Conservation (phyloP, 2,113 vertebrate genomes). For the Tenrec ecaudatus region DNA sequence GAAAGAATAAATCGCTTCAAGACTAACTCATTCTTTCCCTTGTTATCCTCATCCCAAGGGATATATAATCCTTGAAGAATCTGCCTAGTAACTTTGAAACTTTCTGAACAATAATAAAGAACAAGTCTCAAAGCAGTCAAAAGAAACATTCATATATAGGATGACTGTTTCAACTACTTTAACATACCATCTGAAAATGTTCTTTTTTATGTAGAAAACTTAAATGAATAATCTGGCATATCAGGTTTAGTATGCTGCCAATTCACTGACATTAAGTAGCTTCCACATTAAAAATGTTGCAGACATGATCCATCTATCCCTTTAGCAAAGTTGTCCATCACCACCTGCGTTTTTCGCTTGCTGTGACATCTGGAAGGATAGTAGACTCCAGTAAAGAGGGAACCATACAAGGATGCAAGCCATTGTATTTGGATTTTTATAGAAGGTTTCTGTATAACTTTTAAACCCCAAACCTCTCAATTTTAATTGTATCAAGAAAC, state of each 20-base stretch:
- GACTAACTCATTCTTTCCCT: slow-evolving; percentile 57
- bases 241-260: slow-evolving; percentile 3
- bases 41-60: slow-evolving; percentile 58
- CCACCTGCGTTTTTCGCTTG: slow-evolving; percentile 51
- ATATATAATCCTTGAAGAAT: slow-evolving; percentile 49
- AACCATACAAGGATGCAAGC: neutral
- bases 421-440: neutral
- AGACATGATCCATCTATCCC: slow-evolving; percentile 51
- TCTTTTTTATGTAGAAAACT: slow-evolving; percentile 35
- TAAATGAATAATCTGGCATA: slow-evolving; percentile 10
- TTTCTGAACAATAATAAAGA: slow-evolving; percentile 54
- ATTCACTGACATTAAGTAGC: slow-evolving; percentile 61
- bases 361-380: slow-evolving; percentile 6
- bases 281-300: slow-evolving; percentile 49
- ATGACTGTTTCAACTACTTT: slow-evolving; percentile 35
- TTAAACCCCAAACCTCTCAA: neutral
- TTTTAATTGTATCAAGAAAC: neutral
- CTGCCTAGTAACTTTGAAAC: slow-evolving; percentile 37
- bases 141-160: neutral
- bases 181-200: slow-evolving; percentile 35
- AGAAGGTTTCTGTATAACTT: neutral
- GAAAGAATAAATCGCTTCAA: slow-evolving; percentile 51
- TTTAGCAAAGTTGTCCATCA: slow-evolving; percentile 49
- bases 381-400: slow-evolving; percentile 46
- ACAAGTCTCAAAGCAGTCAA: slow-evolving; percentile 63